These are phyloP conservation scores for Merops nubicus DNA, from an alignment of 2,113 vertebrate species.

Conservation along the genomic window DNA sequence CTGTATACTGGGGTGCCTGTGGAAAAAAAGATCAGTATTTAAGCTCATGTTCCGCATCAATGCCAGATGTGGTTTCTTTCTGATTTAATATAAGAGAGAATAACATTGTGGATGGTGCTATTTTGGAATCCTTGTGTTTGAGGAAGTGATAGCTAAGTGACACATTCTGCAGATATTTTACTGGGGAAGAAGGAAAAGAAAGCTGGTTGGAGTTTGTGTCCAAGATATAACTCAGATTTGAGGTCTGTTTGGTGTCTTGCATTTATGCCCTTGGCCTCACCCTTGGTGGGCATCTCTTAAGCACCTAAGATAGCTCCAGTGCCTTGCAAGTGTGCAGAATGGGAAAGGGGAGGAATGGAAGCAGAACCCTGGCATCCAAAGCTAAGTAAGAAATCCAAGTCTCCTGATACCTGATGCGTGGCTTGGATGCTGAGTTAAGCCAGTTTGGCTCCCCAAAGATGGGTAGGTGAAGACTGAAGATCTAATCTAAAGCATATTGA, in stretches of 20 bases:
- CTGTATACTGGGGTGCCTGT: background rate
- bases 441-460: background rate
- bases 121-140: background rate
- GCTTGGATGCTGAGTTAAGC: background rate
- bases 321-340: background rate
- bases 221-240: background rate
- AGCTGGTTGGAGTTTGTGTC: background rate
- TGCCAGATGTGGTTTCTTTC: slow-evolving; percentile 34
- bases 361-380: background rate
- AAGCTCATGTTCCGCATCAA: slow-evolving; percentile 3
- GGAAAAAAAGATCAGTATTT: background rate
- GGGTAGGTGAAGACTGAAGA: background rate
- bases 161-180: slow-evolving; percentile 7
- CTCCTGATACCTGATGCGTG: background rate
- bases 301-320: background rate
- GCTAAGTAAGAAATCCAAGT: background rate
- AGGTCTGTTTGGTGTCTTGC: background rate
- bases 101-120: background rate
- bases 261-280: background rate
- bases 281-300: background rate
- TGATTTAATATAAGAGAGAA: background rate
- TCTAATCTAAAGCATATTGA: background rate
- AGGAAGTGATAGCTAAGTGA: background rate
- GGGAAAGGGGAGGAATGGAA: background rate
- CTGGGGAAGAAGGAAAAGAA: background rate